Evolutionary conservation across 2,888 invertebrate genomes (phyloP).

Genomic region (Eumacrocentrus americanus): DNA sequence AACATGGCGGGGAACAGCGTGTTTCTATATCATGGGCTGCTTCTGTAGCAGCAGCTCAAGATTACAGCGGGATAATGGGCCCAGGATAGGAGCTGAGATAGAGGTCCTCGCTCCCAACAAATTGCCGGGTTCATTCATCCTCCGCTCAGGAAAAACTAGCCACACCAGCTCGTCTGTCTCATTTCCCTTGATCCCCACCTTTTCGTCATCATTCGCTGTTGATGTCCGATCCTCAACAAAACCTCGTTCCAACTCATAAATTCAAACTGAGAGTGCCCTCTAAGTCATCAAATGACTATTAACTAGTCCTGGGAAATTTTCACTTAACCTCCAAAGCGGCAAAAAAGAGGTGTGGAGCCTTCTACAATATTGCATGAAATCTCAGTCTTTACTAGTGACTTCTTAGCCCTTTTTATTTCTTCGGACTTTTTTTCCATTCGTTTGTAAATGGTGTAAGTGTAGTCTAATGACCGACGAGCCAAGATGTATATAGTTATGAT

Average conservation of each 20-base stretch:
- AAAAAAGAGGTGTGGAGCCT: no score
- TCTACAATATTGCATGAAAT: not conserved
- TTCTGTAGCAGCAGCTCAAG: conserved; percentile 32
- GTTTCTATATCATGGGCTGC: conserved; percentile 25
- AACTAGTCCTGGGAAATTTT: not conserved
- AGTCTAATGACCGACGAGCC: not conserved
- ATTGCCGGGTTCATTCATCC: conserved; percentile 62
- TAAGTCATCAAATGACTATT: not conserved
- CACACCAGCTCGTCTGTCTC: conserved; percentile 40
- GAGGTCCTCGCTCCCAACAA: conserved; percentile 58
- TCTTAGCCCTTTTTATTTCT: no score
- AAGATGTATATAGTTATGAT: not conserved
- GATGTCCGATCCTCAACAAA: not conserved
- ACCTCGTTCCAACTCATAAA: not conserved
- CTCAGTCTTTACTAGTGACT: not conserved
- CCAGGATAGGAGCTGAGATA: not conserved
- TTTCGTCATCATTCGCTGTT: not conserved
- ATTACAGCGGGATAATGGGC: conserved; percentile 15
- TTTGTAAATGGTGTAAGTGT: not conserved
- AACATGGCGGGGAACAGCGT: not conserved
- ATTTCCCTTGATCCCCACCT: not conserved
- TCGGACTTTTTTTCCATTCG: not conserved
- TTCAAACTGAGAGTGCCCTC: not conserved
- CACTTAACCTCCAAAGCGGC: not conserved
- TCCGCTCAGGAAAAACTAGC: conserved; percentile 56